Evolutionary conservation across 2,113 vertebrate genomes (phyloP), one percentile per base, ranked within the genome.

Genomic region (Jaculus jaculus): DNA sequence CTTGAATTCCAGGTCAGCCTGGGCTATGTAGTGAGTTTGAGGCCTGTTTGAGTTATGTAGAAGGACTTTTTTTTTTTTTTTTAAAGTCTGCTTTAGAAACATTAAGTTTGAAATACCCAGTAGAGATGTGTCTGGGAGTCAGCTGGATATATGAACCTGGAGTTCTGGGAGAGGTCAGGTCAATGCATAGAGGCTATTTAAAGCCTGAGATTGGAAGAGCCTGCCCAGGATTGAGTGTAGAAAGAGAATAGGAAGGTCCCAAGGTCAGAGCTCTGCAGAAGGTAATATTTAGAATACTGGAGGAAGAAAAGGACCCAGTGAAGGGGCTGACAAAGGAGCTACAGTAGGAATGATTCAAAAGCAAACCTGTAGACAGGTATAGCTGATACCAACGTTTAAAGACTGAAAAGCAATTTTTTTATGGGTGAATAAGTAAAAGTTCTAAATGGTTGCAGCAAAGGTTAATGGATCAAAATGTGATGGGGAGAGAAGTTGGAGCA

Each of bases 181-280:
- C 65, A 65, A 42, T 84, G 75, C 66, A 63, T 54, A 12, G 69
- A 83, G 26, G 77, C 66, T 92, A 83, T 93, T 95, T 88, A 75
- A 90, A 86, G 89, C 13, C n/a, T 28, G 54, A 24, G 37, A 37
- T 69, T 84, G 26, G 75, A 65, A 21, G 47, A 95, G 60, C 61
- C 34, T 37, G 65, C 37, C 9, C 32, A 72, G 42, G 24, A 42
- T 72, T 77, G 26, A 87, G 66, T 61, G 9, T 0, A n/a, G 83
- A 85, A 87, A 87, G 60, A 90, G 84, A 92, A 60, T 6, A 83
- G 61, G 87, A 89, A 77, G 23, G 54, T 90, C 51, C 26, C 65
- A 58, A 71, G 84, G 63, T 91, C 93, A 92, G 74, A 92, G 75
- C 83, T 85, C 51, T n/a, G 60, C 72, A 61, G n/a, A 79, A 82